These are phyloP conservation scores for Barypeithes pellucidus DNA, from an alignment of 2,888 invertebrate genomes.

Conservation along the genomic window DNA sequence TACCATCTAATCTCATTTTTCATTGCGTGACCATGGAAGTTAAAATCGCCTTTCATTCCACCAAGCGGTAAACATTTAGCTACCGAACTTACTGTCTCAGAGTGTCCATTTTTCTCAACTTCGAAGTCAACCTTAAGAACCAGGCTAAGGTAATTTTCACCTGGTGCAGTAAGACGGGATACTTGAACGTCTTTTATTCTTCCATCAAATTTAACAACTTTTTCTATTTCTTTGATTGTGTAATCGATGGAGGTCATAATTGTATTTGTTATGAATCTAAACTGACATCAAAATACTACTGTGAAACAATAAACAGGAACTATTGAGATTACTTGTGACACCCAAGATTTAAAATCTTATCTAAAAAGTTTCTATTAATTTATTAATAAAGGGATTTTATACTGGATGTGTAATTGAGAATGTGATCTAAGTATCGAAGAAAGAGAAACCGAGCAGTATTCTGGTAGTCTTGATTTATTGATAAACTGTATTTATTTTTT, in stretches of 20 bases:
- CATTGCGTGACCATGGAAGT: not conserved
- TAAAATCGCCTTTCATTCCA: not conserved
- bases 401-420: no score
- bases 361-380: not conserved
- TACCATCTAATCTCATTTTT: conserved; percentile 1
- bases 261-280: no score
- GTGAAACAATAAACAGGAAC: not conserved
- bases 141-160: conserved; percentile 16
- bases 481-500: no score
- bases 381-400: no score
- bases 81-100: not conserved
- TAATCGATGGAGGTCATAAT: not conserved
- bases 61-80: not conserved
- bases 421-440: no score
- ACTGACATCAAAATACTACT: not conserved
- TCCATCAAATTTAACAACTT: not conserved
- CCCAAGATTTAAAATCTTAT: no score
- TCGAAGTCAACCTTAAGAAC: conserved; percentile 30
- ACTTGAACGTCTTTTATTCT: conserved; percentile 33
- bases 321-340: not conserved
- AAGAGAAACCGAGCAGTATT: no score
- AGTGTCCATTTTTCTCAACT: not conserved
- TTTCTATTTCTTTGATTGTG: not conserved
- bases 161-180: conserved; percentile 4
- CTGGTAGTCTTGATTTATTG: no score